Evolutionary conservation across 2,888 invertebrate genomes (phyloP).

Genomic region (Campoletis raptor): DNA sequence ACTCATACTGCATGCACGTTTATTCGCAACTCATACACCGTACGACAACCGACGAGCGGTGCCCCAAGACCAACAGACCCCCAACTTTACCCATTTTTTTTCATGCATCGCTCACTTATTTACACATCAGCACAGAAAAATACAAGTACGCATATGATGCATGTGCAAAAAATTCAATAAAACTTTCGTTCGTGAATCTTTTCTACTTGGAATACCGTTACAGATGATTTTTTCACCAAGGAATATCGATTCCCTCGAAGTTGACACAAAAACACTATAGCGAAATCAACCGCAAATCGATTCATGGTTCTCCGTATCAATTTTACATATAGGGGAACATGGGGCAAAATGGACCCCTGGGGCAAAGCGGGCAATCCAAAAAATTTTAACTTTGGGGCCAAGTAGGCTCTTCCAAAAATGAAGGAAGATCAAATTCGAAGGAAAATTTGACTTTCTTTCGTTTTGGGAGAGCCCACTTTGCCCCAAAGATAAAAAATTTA

Average conservation of each 20-base stretch:
- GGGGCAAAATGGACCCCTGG: too few relatives aligned
- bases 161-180: not conserved
- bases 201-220: not conserved
- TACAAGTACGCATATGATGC: not conserved
- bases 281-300: conserved; percentile 55
- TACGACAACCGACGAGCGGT: conserved; percentile 53
- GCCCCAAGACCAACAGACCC: conserved; percentile 58
- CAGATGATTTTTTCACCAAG: not conserved
- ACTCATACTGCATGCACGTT: conserved; percentile 9
- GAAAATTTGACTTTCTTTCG: too few relatives aligned
- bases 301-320: conserved; percentile 17
- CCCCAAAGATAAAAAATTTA: too few relatives aligned
- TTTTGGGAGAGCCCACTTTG: too few relatives aligned
- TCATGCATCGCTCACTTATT: not conserved
- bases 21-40: conserved; percentile 43
- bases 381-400: too few relatives aligned
- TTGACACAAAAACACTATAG: conserved; percentile 39
- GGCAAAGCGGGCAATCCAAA: too few relatives aligned
- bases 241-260: conserved; percentile 20
- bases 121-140: not conserved
- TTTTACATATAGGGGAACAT: not conserved
- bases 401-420: too few relatives aligned
- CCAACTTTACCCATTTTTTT: conserved; percentile 54
- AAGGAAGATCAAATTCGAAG: too few relatives aligned
- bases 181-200: not conserved